These are phyloP conservation scores for Pocillopora damicornis DNA, from an alignment of 64 coral and sea anemone species.

Conservation along the genomic window DNA sequence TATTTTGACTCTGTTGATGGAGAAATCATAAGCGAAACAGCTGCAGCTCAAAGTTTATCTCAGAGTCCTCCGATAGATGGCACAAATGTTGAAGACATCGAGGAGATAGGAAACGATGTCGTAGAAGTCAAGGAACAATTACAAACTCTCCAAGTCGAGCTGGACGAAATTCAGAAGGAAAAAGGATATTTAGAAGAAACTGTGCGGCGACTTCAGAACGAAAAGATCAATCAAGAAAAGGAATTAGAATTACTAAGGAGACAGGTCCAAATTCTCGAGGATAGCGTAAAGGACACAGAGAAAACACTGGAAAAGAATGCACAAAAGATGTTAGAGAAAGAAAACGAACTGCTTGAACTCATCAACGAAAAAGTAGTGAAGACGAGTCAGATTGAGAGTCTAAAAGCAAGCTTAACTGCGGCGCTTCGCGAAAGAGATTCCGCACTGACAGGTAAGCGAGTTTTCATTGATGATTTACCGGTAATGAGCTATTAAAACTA, in stretches of 20 bases:
- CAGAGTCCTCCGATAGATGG: background rate
- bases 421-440: constrained; percentile 31
- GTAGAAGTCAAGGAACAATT: constrained; percentile 41
- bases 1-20: background rate
- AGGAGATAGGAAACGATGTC: constrained; percentile 35
- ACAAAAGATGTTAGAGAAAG: constrained; percentile 49
- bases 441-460: constrained; percentile 27
- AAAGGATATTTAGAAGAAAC: constrained; percentile 29
- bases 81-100: constrained; percentile 2
- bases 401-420: constrained; percentile 34
- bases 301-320: constrained; percentile 29
- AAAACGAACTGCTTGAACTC: constrained; percentile 48
- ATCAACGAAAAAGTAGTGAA: constrained; percentile 42
- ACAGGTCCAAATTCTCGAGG: constrained; percentile 30
- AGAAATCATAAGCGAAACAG: background rate
- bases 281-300: constrained; percentile 28
- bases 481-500: no score
- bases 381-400: constrained; percentile 37
- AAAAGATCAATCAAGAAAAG: constrained; percentile 44
- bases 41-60: background rate
- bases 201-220: constrained; percentile 28
- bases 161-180: constrained; percentile 42
- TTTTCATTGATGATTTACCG: background rate
- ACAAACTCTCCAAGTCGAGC: constrained; percentile 30
- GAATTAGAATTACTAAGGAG: constrained; percentile 49